Base-by-base conservation (phyloP, 2,113 vertebrate species). In the Labeo catla region DNA sequence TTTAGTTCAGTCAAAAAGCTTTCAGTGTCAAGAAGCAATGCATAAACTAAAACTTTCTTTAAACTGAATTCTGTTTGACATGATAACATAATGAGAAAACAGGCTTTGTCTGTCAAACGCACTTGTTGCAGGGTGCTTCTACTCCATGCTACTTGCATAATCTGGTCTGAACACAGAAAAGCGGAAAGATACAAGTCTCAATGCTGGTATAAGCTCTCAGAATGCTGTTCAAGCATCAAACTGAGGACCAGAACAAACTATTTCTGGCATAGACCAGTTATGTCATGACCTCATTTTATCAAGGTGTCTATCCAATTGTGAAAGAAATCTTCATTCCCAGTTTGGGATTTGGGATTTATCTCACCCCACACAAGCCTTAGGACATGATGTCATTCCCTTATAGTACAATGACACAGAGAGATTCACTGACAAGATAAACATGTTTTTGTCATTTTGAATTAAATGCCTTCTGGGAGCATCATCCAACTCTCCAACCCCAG, bases 351-450 rank as follows among this genome's bases (percentile, higher is more conserved):
- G n/a, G 15, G 21, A 65, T 23, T 45, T 23, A 65, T 47, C 13
- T 49, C 79, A 13, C n/a, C 49, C 79, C 39, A 49, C n/a, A 49
- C n/a, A 65, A 65, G 8, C 45, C 4, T 65, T 16, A 65, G 4
- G n/a, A 49, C 59, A 66, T 81, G 79, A 80, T 80, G 78, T 63
- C 57, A 80, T 80, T 80, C 78, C 39, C 21, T 16, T 23, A 63
- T 80, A 45, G 21, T 47, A 63, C 54, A 63, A 63, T 28, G 34
- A 80, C 7, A 49, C 59, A 49, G 8, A 81, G 19, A 9, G 43
- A 15, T 28, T 65, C n/a, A 16, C 19, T 10, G 39, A 63, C 36
- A 28, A 80, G 6, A 45, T 47, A 47, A 80, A 80, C 36, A 80
- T 47, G 39, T 65, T 81, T 63, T 81, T 81, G n/a, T 65, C 59